Percentiles rank a stretch among this genome's conserved stretches.
phyloP scores from a whole-genome alignment of 2,113 vertebrate species.

The Leucosticte australis region DNA sequence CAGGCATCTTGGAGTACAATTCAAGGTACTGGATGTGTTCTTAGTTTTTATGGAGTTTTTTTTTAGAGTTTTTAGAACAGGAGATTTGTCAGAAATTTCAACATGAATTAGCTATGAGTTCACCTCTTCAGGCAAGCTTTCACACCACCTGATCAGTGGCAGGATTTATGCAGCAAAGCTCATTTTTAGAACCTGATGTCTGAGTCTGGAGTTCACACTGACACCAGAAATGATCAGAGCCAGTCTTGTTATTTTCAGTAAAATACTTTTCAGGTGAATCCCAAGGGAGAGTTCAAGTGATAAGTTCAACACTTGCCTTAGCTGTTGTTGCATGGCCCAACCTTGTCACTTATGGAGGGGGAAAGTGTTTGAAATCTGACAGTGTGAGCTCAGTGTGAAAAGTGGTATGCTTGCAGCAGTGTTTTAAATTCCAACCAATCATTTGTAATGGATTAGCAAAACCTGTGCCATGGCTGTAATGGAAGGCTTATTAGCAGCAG shows the following conservation, averaged over 20 bases:
- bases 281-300: not conserved
- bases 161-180: not conserved
- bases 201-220: not conserved
- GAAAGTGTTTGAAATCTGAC: not conserved
- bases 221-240: not conserved
- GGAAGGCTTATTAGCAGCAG: conserved; percentile 6
- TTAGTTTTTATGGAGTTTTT: not conserved
- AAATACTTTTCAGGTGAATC: not conserved
- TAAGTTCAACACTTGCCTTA: not conserved
- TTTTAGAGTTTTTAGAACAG: not conserved
- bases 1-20: not conserved
- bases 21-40: not conserved
- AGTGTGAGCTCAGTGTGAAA: not conserved
- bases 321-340: not conserved
- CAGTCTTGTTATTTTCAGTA: not conserved
- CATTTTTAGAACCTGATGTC: not conserved
- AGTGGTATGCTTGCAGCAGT: not conserved
- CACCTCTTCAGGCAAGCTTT: not conserved
- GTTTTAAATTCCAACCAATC: not conserved
- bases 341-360: not conserved
- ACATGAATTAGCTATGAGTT: not conserved
- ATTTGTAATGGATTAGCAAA: not conserved
- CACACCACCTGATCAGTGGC: not conserved
- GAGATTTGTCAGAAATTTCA: not conserved
- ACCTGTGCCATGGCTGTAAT: not conserved